A percentile compares a stretch with the other conserved stretches of the same genome.
phyloP scores from a whole-genome alignment of 2,888 invertebrate species.

The Anoplius nigerrimus region DNA sequence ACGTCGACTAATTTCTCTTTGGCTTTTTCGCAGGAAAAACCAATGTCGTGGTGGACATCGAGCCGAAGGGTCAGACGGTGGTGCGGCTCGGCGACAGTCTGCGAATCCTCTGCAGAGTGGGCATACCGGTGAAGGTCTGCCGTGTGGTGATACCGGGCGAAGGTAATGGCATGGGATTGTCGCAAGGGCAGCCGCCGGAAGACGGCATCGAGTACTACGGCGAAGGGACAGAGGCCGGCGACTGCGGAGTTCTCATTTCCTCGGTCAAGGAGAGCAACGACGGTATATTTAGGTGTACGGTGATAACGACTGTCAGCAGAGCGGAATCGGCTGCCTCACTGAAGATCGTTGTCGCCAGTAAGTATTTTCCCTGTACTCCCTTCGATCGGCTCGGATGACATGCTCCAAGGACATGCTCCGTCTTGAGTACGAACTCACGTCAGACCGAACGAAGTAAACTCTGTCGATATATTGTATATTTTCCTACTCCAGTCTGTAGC shows the following conservation, averaged over 20 bases:
- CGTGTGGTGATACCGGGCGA: slow-evolving; percentile 75
- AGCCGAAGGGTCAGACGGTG: slow-evolving; percentile 76
- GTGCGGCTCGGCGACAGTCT: slow-evolving; percentile 78
- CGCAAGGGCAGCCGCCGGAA: slow-evolving; percentile 50
- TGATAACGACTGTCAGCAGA: slow-evolving; percentile 79
- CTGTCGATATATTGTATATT: no score
- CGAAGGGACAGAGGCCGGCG: slow-evolving; percentile 78
- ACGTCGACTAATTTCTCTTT: no score
- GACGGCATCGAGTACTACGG: slow-evolving; percentile 75
- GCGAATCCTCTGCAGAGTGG: slow-evolving; percentile 79
- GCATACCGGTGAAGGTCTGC: slow-evolving; percentile 79
- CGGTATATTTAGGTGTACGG: slow-evolving; percentile 82
- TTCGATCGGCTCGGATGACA: no score
- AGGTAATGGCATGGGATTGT: slow-evolving; percentile 41
- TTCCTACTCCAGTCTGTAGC: no score
- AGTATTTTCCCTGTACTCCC: slow-evolving; percentile 77
- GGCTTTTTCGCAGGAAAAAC: slow-evolving; percentile 34
- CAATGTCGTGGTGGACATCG: slow-evolving; percentile 57
- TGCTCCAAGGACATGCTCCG: no score
- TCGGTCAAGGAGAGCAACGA: slow-evolving; percentile 81
- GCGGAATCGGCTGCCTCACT: slow-evolving; percentile 80
- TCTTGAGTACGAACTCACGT: no score
- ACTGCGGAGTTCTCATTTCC: slow-evolving; percentile 84
- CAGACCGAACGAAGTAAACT: no score
- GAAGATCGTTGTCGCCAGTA: slow-evolving; percentile 84